Conservation (phyloP, 2,113 vertebrate species). For the Aix galericulata region DNA sequence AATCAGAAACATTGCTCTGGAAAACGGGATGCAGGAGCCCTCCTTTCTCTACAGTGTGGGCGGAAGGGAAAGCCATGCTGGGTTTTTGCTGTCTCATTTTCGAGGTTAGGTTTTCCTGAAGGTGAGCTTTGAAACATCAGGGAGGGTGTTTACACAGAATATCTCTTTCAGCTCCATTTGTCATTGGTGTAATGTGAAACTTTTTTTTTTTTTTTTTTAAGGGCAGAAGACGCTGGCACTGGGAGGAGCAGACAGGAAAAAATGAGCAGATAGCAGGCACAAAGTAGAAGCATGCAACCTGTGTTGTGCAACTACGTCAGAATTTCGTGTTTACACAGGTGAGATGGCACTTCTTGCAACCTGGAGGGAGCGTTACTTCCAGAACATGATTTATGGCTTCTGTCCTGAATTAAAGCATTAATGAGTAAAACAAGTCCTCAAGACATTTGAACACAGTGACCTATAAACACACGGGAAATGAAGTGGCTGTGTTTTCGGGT, state of each 20-base stretch:
- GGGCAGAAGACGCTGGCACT: neutral
- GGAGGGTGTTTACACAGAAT: neutral
- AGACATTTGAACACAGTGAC: neutral
- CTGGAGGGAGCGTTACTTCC: neutral
- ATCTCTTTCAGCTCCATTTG: neutral
- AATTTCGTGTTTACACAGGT: neutral
- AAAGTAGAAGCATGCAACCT: accelerated
- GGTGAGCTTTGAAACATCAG: neutral
- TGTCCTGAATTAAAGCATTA: neutral
- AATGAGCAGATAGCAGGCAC: accelerated
- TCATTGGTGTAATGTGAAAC: accelerated
- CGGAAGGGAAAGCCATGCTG: neutral
- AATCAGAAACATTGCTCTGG: neutral
- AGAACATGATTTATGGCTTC: neutral
- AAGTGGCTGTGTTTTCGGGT: neutral
- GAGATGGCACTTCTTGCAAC: neutral
- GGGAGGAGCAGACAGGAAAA: neutral
- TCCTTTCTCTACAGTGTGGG: neutral
- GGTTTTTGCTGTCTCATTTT: neutral
- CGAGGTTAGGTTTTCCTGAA: neutral
- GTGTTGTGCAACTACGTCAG: neutral
- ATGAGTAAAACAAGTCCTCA: neutral
- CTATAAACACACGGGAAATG: neutral
- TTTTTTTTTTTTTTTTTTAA: neutral
- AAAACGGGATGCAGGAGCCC: neutral